Evolutionary conservation across 2,797 vertebrate species (phyloP), one percentile per base, ranked within the genome.

Genomic region (Vipera ursinii): DNA sequence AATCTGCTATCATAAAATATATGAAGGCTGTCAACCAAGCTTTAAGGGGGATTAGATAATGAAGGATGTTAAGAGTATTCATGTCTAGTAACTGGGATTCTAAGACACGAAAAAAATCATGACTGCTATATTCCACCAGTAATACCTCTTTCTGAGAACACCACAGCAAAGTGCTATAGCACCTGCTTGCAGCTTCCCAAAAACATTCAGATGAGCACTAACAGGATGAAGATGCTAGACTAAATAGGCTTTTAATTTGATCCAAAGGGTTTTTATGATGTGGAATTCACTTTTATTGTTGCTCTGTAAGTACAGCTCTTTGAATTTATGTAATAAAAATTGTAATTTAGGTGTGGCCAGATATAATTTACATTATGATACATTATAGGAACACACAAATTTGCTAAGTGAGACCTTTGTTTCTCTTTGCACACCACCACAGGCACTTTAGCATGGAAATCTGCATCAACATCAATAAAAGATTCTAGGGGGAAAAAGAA

Each of bases 351-450:
- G 85, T 92, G 90, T 78, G 94, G 90, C 82, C 91, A 95, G 57
- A 92, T 73, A 87, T 78, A 95, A 92, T 95, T 96, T 95, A 96
- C 86, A 95, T 65, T 95, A 69, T 92, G 95, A 96, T 93, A 94
- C 88, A 93, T 88, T 96, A 96, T 94, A 94, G 96, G 94, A 97
- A 96, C 93, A 97, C 93, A 96, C 93, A 90, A 96, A 96, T 96
- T 95, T 95, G 93, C 96, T 91, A 97, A 96, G 48, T 0, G 48
- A 97, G 88, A 99, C 99, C 99, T 99, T 96, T 98, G 97, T 95
- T 98, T 99, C 96, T 99, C 99, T 98, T 97, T 98, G 97, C 99
- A 99, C 91, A 99, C 97, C 95, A 99, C 98, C 94, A 99, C 98
- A 22, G 99, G 99, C 90, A 99, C 97, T 97, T 99, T 98, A 95